Base-by-base conservation (phyloP, 2,888 invertebrate genomes). In the Zelleria hepariella region DNA sequence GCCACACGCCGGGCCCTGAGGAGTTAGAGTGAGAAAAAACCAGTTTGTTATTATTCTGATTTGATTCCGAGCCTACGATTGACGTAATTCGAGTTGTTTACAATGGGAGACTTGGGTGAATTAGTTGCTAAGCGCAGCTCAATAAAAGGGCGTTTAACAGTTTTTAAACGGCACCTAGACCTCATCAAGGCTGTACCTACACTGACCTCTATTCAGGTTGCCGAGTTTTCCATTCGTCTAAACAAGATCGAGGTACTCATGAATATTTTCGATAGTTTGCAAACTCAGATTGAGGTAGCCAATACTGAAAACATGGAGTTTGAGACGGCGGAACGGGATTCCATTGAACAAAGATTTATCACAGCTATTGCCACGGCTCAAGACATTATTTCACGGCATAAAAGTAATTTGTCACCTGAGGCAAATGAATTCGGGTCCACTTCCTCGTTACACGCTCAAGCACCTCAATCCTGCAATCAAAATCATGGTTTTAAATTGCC, bases 231-330 rank as follows among this genome's bases (percentile, higher is more conserved):
- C 10, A 15, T 42, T n/a, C 10, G n/a, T 2, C 42, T 42, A n/a
- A 15, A 10, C 42, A 10, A 42, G 42, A 15, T 42, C n/a, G 42
- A 42, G n/a, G 42, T n/a, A 61, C 67, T n/a, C 68, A 70, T 47
- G 64, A 65, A n/a, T n/a, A 26, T 26, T 26, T 26, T 7, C 4
- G 4, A 26, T 7, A 26, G 26, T 7, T 7, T 26, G 26, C 26
- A 26, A 7, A 26, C 26, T 26, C 26, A 26, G 26, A 26, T 26
- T 26, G 26, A 26, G 26, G 26, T 26, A 26, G 26, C 4, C 4
- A 26, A 26, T 7, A 5, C 5, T 26, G 26, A 26, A 26, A 26
- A 26, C 7, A 26, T 26, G 26, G 26, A 26, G 26, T 5, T 4
- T 26, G 26, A 26, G 26, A 26, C 26, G 7, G 7, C 4, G 4